These are phyloP conservation scores for Capitella teleta DNA, from an alignment of 1,140 invertebrate species.

Conservation along the genomic window DNA sequence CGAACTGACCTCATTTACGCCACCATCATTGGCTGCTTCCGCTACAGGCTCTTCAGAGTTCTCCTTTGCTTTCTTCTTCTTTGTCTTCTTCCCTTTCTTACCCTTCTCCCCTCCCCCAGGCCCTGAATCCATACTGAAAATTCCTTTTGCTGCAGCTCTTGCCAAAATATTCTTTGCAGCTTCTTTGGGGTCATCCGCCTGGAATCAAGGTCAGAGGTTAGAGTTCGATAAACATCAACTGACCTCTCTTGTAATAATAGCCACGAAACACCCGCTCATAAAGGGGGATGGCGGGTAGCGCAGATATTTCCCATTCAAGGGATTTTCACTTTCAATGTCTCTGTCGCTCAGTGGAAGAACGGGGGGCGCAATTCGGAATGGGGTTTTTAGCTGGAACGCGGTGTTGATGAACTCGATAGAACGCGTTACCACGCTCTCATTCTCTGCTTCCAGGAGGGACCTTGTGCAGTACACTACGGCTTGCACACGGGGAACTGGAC, in stretches of 20 bases:
- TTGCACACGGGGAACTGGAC: constrained; percentile 26
- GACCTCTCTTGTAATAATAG: constrained; percentile 31
- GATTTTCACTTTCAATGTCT: constrained; percentile 10
- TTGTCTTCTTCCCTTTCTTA: neutral
- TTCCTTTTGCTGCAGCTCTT: constrained; percentile 14
- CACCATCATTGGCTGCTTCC: neutral
- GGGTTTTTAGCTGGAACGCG: constrained; percentile 16
- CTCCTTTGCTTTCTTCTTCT: neutral
- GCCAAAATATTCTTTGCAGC: constrained; percentile 22
- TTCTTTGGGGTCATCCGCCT: constrained; percentile 22
- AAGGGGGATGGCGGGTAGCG: constrained; percentile 20
- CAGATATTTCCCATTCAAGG: constrained; percentile 18
- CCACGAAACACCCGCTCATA: constrained; percentile 33
- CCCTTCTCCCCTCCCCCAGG: neutral
- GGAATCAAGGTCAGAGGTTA: neutral
- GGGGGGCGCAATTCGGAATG: constrained; percentile 26
- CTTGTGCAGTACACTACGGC: constrained; percentile 28
- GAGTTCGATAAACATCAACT: neutral
- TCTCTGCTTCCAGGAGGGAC: constrained; percentile 25
- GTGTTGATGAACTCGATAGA: constrained; percentile 25
- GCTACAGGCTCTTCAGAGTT: neutral
- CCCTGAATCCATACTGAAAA: neutral
- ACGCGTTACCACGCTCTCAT: constrained; percentile 25
- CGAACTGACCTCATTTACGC: neutral
- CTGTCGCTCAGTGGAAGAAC: constrained; percentile 21